Evolutionary conservation across 2,888 invertebrate genomes (phyloP).

Genomic region (Monoplex corrugatus): DNA sequence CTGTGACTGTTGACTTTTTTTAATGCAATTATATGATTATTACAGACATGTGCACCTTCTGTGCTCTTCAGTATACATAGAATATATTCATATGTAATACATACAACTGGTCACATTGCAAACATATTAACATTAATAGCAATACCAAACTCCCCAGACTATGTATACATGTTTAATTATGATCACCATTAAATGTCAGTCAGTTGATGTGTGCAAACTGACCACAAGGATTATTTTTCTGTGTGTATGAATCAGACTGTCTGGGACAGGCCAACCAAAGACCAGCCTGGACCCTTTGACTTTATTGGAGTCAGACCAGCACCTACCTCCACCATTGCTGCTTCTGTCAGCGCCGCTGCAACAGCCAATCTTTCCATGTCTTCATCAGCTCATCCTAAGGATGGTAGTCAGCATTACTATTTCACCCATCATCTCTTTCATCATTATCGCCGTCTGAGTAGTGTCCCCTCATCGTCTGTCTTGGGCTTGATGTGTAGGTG

Average conservation of each 20-base stretch:
- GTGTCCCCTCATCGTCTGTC: slow-evolving; percentile 13
- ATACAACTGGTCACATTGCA: no score
- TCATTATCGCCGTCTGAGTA: slow-evolving; percentile 56
- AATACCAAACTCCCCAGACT: no score
- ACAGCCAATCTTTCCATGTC: background rate
- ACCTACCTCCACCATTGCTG: background rate
- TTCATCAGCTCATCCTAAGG: background rate
- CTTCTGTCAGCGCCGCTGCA: background rate
- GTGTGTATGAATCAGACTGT: slow-evolving; percentile 5
- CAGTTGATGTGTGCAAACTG: no score
- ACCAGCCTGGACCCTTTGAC: slow-evolving; percentile 10
- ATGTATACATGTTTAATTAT: no score
- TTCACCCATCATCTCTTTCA: slow-evolving; percentile 69
- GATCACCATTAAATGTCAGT: no score
- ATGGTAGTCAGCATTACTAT: slow-evolving; percentile 58
- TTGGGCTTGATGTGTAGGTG: slow-evolving; percentile 31
- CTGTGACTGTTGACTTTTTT: no score
- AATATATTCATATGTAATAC: no score
- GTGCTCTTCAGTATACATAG: no score
- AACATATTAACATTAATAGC: no score
- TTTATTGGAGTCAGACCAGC: slow-evolving; percentile 42
- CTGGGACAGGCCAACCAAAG: background rate
- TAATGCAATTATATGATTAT: no score
- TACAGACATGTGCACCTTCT: no score
- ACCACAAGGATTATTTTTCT: no score